These are phyloP conservation scores for Oreochromis spilurus DNA, from an alignment of 2,113 vertebrate genomes.

Conservation along the genomic window DNA sequence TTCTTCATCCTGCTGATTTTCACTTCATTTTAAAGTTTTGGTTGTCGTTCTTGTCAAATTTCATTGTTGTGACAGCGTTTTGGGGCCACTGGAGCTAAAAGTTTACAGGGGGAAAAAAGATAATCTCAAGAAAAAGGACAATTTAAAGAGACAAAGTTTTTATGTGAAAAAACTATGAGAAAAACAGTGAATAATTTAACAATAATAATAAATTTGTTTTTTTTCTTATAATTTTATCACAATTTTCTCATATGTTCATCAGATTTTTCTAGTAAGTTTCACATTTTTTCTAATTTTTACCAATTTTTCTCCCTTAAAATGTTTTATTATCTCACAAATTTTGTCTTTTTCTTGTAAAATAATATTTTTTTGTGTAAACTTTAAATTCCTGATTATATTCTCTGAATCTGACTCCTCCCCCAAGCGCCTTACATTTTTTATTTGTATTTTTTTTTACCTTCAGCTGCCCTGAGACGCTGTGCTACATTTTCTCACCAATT, in stretches of 20 bases:
- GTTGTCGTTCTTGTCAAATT: not conserved
- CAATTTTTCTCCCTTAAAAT: not conserved
- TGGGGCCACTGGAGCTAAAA: rapidly evolving
- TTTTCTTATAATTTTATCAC: not conserved
- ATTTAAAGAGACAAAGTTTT: not conserved
- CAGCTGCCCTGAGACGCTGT: not conserved
- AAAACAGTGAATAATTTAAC: not conserved
- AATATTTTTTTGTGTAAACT: not conserved
- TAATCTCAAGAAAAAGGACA: not conserved
- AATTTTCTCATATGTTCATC: not conserved
- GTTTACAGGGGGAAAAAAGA: not conserved
- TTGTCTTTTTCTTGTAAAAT: not conserved
- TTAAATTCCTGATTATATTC: not conserved
- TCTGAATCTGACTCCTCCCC: not conserved
- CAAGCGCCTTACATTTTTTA: rapidly evolving
- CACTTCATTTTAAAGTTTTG: not conserved
- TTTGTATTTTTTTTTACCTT: not conserved
- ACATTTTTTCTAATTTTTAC: not conserved
- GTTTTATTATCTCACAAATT: not conserved
- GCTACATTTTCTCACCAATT: not conserved
- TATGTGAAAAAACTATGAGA: not conserved
- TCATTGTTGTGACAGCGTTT: not conserved
- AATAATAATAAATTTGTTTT: rapidly evolving
- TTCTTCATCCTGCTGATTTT: not conserved
- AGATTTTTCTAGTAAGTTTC: not conserved